phyloP scores from a whole-genome alignment of 2,797 vertebrate genomes.

The Syngnathus acus region DNA sequence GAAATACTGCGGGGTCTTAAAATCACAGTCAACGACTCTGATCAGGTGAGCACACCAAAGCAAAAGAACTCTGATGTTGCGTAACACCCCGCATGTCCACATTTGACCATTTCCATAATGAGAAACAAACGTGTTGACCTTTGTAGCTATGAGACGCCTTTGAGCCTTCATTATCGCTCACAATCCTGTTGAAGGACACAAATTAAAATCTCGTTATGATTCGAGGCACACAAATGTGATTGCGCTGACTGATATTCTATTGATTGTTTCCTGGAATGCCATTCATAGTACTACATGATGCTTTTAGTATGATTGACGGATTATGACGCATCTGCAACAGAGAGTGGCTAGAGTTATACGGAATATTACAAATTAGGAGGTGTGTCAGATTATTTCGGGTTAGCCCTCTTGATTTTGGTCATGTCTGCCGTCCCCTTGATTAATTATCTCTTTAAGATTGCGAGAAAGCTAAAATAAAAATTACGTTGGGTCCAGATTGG shows the following conservation, averaged over 20 bases:
- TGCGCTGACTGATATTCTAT: conserved; percentile 26
- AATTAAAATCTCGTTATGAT: conserved; percentile 43
- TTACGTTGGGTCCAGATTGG: background rate
- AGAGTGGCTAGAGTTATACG: conserved; percentile 15
- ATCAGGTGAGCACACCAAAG: conserved; percentile 73
- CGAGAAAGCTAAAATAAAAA: too few species aligned
- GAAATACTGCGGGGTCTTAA: conserved; percentile 89
- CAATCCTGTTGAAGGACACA: conserved; percentile 26
- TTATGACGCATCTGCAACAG: conserved; percentile 31
- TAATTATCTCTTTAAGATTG: too few species aligned
- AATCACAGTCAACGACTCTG: conserved; percentile 92
- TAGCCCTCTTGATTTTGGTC: too few species aligned
- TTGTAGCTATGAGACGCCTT: conserved; percentile 17
- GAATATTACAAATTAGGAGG: too few species aligned
- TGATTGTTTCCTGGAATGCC: conserved; percentile 16
- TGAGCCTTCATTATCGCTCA: conserved; percentile 41
- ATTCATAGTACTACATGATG: conserved; percentile 25
- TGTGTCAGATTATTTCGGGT: too few species aligned
- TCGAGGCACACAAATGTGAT: conserved; percentile 19
- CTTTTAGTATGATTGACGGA: conserved; percentile 46
- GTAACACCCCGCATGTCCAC: conserved; percentile 4
- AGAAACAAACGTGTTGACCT: conserved; percentile 19
- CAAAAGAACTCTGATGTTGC: conserved; percentile 13
- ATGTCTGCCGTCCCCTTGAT: too few species aligned
- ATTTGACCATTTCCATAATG: conserved; percentile 32